Evolutionary conservation across 2,888 invertebrate species (phyloP).

Genomic region (Blomia tropicalis): DNA sequence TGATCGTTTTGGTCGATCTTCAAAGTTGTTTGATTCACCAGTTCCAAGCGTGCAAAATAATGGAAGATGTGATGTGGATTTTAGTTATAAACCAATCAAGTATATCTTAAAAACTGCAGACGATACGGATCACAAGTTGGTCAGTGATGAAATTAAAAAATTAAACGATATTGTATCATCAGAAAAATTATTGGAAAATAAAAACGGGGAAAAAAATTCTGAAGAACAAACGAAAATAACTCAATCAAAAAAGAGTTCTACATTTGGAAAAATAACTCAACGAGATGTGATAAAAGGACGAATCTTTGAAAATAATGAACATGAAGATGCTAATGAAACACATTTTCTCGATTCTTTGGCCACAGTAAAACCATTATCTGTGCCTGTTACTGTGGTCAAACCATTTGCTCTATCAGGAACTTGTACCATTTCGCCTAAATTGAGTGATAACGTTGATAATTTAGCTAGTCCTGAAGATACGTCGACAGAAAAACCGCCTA

Average conservation of each 20-base stretch:
- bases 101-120: background rate
- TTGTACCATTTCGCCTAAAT: background rate
- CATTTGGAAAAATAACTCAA: background rate
- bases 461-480: background rate
- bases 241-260: background rate
- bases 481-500: too few relatives aligned
- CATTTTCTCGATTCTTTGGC: background rate
- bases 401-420: background rate
- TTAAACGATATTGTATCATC: background rate
- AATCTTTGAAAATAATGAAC: background rate
- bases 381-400: background rate
- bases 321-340: background rate
- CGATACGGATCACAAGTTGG: background rate
- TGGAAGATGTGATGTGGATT: constrained; percentile 13
- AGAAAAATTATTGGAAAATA: background rate
- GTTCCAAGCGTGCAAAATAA: constrained; percentile 22
- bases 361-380: background rate
- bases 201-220: background rate
- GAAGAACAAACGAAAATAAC: background rate
- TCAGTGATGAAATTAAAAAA: background rate
- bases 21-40: constrained; percentile 29
- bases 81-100: constrained; percentile 14
- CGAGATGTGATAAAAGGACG: background rate
- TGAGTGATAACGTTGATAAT: background rate
- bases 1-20: constrained; percentile 11